Evolutionary conservation across 2,113 vertebrate species (phyloP).

Genomic region (Sceloporus undulatus): DNA sequence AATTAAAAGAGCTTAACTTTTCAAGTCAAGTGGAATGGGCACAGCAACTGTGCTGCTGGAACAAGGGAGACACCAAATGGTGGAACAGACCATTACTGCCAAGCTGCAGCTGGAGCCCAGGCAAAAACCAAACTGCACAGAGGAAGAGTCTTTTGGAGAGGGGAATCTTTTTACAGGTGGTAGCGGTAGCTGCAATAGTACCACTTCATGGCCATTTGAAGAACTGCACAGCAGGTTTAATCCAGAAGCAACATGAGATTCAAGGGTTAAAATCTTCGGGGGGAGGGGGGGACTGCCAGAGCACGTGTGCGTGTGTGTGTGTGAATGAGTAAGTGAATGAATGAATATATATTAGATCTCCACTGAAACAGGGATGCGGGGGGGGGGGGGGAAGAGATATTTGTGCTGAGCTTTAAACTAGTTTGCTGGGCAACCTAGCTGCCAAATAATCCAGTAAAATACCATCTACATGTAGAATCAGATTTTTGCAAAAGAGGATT

Average conservation of each 20-base stretch:
- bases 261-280: neutral
- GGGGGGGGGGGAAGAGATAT: too few species aligned
- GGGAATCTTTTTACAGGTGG: neutral
- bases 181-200: neutral
- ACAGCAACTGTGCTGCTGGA: neutral
- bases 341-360: neutral
- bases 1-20: neutral
- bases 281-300: neutral
- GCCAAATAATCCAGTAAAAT: neutral
- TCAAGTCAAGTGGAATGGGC: rapidly evolving
- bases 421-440: neutral
- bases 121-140: neutral
- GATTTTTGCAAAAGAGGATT: neutral
- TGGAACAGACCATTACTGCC: neutral
- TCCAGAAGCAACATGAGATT: neutral
- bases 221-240: neutral
- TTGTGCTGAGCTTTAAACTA: neutral
- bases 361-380: too few species aligned
- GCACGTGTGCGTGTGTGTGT: too few species aligned
- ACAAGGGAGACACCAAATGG: conserved; percentile 5
- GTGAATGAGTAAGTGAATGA: neutral
- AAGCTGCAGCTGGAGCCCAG: neutral
- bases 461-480: neutral
- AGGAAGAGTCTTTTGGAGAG: neutral
- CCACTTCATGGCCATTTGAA: neutral